Evolutionary conservation across 2,113 vertebrate genomes (phyloP).

Genomic region (Rhineura floridana): DNA sequence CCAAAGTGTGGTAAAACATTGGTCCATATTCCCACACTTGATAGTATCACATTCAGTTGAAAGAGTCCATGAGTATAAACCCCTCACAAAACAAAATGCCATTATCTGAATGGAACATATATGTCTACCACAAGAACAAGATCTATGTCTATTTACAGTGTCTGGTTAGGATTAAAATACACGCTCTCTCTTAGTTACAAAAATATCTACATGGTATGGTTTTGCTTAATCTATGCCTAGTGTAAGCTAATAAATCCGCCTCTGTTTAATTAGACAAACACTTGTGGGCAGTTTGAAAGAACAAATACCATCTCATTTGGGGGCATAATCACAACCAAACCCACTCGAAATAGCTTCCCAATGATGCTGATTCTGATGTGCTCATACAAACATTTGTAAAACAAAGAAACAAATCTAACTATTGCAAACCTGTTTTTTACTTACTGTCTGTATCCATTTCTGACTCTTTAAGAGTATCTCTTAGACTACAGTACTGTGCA

Average conservation of each 20-base stretch:
- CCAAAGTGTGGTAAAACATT: not conserved
- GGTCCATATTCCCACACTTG: not conserved
- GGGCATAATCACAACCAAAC: not conserved
- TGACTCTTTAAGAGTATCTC: not conserved
- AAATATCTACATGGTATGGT: not conserved
- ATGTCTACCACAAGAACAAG: constrained; percentile 34
- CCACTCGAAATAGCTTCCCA: constrained; percentile 11
- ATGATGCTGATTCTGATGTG: not conserved
- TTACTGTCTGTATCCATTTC: constrained; percentile 7
- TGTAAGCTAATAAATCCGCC: constrained; percentile 8
- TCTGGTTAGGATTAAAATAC: constrained; percentile 30
- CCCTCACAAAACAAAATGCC: not conserved
- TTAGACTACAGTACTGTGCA: too few species aligned
- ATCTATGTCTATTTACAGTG: constrained; percentile 6
- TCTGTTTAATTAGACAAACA: constrained; percentile 33
- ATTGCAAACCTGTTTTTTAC: not conserved
- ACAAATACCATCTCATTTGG: constrained; percentile 6
- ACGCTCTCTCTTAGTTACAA: not conserved
- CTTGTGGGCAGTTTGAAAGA: constrained; percentile 19
- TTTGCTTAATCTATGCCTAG: constrained; percentile 20
- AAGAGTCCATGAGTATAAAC: not conserved
- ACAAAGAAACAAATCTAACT: not conserved
- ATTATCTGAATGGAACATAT: not conserved
- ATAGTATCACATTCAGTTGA: too few species aligned
- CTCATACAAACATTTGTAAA: constrained; percentile 12